A percentile compares a stretch with the other conserved stretches of the same genome.
phyloP scores from a whole-genome alignment of 2,797 vertebrate genomes.

The Okamejei kenojei region DNA sequence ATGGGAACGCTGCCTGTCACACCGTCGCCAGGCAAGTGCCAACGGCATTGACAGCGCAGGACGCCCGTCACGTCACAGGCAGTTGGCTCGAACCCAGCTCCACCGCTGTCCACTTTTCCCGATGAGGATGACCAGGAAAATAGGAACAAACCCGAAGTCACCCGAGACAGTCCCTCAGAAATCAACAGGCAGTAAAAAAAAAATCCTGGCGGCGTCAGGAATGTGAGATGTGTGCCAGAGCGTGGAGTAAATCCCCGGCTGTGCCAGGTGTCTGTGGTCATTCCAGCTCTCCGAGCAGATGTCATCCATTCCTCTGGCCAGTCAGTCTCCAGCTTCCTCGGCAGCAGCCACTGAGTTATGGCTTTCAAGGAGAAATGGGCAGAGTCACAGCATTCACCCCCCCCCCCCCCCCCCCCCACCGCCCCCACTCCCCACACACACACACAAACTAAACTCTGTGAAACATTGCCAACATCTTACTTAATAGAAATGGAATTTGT shows the following conservation, averaged over 20 bases:
- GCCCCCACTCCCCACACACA: too few species aligned
- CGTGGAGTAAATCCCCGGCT: not conserved
- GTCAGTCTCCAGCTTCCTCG: not conserved
- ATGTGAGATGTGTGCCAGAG: constrained; percentile 19
- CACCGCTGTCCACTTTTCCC: not conserved
- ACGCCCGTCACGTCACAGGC: not conserved
- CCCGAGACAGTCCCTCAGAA: not conserved
- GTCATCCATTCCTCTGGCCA: not conserved
- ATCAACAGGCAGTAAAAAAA: not conserved
- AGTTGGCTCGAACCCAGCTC: not conserved
- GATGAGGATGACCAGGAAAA: not conserved
- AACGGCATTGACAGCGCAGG: not conserved
- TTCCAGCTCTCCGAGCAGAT: not conserved
- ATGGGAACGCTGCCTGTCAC: not conserved
- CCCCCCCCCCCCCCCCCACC: too few species aligned
- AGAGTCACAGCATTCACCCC: not conserved
- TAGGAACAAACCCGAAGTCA: constrained; percentile 5
- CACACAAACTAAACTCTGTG: not conserved
- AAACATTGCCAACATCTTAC: not conserved
- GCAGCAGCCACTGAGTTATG: not conserved
- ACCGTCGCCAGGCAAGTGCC: not conserved
- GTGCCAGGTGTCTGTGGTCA: not conserved
- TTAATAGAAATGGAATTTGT: not conserved
- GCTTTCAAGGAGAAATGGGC: not conserved
- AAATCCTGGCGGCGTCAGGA: not conserved